Percentiles rank a stretch among this genome's conserved stretches.
phyloP scores from a whole-genome alignment of 2,797 vertebrate species.

The Orientallactaga sibirica region DNA sequence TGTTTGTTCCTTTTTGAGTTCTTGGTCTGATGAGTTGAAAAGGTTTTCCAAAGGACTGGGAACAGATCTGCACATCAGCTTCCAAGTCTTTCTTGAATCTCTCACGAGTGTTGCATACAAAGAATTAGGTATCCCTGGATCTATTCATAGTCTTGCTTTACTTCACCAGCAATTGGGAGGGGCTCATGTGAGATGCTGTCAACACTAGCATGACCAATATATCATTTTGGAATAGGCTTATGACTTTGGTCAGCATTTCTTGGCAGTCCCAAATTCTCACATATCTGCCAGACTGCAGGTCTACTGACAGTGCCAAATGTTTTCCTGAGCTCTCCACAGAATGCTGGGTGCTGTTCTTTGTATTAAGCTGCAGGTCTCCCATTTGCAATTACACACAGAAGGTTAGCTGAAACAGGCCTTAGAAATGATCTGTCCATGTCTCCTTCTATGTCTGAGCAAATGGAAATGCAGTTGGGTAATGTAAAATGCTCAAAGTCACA shows the following conservation, averaged over 20 bases:
- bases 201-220: constrained; percentile 78
- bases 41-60: constrained; percentile 78
- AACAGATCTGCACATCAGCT: constrained; percentile 73
- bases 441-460: constrained; percentile 24
- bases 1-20: constrained; percentile 78
- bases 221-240: constrained; percentile 72
- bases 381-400: constrained; percentile 50
- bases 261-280: constrained; percentile 70
- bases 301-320: constrained; percentile 62
- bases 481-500: not conserved
- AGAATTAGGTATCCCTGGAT: constrained; percentile 81
- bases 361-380: constrained; percentile 47
- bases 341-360: constrained; percentile 63
- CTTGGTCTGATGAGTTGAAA: constrained; percentile 76
- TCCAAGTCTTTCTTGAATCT: constrained; percentile 76
- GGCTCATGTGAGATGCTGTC: constrained; percentile 73
- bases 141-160: constrained; percentile 71
- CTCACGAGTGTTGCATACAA: constrained; percentile 72
- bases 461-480: not conserved
- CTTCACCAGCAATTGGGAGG: constrained; percentile 72
- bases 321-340: constrained; percentile 75
- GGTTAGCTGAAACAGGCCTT: not conserved
- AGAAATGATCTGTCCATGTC: not conserved
- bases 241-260: constrained; percentile 79
- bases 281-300: constrained; percentile 76